Base-by-base conservation (phyloP, 2,797 vertebrate genomes). In the Enteromius trimaculatus region DNA sequence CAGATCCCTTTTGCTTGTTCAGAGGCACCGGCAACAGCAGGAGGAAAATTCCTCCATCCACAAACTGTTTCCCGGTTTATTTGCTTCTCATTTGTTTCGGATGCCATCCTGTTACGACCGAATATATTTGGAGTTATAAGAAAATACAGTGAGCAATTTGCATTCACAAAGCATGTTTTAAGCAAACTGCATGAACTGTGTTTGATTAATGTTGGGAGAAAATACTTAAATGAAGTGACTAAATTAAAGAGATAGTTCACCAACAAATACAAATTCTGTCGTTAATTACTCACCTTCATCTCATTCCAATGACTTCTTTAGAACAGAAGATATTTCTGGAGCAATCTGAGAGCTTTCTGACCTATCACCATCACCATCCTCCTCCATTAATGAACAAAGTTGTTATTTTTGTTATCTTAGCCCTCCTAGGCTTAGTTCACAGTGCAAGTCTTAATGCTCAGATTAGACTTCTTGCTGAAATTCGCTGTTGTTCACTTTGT, bases 11-110 rank as follows among this genome's bases (percentile, higher is more conserved):
- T 55, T 44, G 55, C 55, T 62, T 77, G 55, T 77, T 62, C 23
- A 62, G n/a, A 16, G 31, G 19, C 51, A 23, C 55, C 19, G 29
- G 9, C 10, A 17, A 29, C 51, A 69, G 66, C 51, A 58, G 78
- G 51, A 58, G 37, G 44, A 66, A 51, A 37, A 66, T n/a, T 80
- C 66, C 23, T 80, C 17, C 19, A 3, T 62, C 39, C 39, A 62
- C 37, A 77, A 62, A 69, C 3, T 80, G n/a, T 42, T 31, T 26
- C 34, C 1, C 0, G 2, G 13, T 58, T 75, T 58, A 39, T 80
- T 69, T 80, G 65, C 47, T 55, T 69, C 21, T 55, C 49, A 69
- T 69, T 80, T 80, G 31, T 80, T 80, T 42, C 11, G 16, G 23
- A 37, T 55, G 31, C 31, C 49, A 26, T 23, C 21, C 31, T 37